These are phyloP conservation scores for Musca domestica DNA, from an alignment of 1,140 invertebrate species.

Conservation along the genomic window DNA sequence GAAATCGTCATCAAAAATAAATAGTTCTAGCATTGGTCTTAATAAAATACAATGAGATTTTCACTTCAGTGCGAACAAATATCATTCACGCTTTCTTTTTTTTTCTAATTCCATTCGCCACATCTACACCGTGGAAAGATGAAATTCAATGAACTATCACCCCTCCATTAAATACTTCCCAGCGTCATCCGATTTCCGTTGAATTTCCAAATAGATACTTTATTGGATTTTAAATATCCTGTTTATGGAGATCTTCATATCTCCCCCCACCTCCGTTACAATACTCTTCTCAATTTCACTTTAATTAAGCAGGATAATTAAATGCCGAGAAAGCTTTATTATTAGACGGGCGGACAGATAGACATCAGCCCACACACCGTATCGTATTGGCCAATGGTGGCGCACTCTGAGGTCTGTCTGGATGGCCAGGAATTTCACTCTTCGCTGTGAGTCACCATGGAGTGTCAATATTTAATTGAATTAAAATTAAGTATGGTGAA, in stretches of 20 bases:
- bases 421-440: no score
- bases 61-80: no score
- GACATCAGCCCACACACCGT: background rate
- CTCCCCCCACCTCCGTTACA: background rate
- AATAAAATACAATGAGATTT: no score
- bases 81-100: no score
- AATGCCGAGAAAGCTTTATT: background rate
- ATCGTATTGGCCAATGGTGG: background rate
- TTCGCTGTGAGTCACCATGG: background rate
- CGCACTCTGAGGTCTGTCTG: no score
- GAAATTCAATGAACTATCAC: no score
- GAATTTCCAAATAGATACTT: background rate
- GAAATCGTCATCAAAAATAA: no score
- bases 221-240: constrained; percentile 28
- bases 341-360: background rate
- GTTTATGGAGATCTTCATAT: background rate
- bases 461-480: constrained; percentile 18
- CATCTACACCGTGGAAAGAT: no score
- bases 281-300: background rate
- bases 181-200: no score
- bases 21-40: no score
- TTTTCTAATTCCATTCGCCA: no score
- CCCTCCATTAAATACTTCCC: no score
- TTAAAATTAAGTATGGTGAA: constrained; percentile 13
- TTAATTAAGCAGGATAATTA: constrained; percentile 12